A percentile compares a stretch with the other conserved stretches of the same genome.
Conservation (phyloP, 64 coral and sea anemone genomes). For the Montipora efflorescens region DNA sequence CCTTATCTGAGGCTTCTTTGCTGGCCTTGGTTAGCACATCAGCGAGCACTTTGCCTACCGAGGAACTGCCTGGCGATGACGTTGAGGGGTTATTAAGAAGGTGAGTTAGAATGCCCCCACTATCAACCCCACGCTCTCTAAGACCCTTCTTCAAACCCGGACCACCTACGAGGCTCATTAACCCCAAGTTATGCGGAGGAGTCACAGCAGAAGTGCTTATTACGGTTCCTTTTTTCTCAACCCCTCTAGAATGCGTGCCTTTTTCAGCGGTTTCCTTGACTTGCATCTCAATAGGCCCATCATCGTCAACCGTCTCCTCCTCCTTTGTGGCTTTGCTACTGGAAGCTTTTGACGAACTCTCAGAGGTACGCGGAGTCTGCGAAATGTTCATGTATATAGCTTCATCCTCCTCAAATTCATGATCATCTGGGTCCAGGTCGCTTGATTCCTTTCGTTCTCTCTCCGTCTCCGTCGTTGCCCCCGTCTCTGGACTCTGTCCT, state of each 20-base stretch:
- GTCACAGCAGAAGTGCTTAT: background rate
- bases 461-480: constrained; percentile 1
- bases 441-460: constrained; percentile 32
- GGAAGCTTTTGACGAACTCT: background rate
- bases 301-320: background rate
- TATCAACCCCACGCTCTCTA: constrained; percentile 19
- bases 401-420: constrained; percentile 65
- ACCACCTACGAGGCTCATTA: constrained; percentile 42
- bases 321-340: constrained; percentile 9
- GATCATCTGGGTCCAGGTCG: constrained; percentile 21
- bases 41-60: constrained; percentile 83
- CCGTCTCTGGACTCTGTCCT: constrained; percentile 31
- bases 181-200: constrained; percentile 30
- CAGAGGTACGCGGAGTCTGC: constrained; percentile 12
- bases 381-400: constrained; percentile 54
- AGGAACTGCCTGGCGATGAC: constrained; percentile 63
- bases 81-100: constrained; percentile 75
- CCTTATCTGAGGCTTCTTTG: constrained; percentile 65
- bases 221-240: background rate
- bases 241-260: background rate
- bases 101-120: constrained; percentile 74
- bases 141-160: constrained; percentile 37
- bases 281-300: constrained; percentile 63
- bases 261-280: background rate
- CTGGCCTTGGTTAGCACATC: constrained; percentile 87